Conservation (phyloP, 2,888 invertebrate genomes). For the Caenorhabditis parvicauda region DNA sequence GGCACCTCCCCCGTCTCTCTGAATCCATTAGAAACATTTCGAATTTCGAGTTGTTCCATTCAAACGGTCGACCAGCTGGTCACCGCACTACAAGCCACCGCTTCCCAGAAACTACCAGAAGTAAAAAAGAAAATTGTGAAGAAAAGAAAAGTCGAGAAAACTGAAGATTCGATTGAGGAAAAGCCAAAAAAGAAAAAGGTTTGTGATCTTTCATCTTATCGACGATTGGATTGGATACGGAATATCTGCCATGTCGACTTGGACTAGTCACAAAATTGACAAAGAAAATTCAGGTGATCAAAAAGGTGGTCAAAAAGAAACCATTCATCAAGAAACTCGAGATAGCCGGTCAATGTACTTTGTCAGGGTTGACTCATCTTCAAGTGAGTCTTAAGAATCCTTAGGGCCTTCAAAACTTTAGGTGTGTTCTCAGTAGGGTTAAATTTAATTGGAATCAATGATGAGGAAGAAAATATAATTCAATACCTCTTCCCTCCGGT, state of each 20-base stretch:
- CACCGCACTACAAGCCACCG: constrained; percentile 22
- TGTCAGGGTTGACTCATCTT: constrained; percentile 36
- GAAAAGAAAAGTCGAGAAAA: constrained; percentile 31
- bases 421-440: too few species aligned
- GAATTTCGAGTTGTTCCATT: constrained; percentile 38
- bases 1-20: constrained; percentile 34
- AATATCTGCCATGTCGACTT: constrained; percentile 11
- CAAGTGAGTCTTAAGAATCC: constrained; percentile 13
- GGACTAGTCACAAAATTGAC: constrained; percentile 17
- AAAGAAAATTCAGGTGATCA: constrained; percentile 25
- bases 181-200: constrained; percentile 20
- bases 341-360: constrained; percentile 40
- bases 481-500: too few species aligned
- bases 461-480: too few species aligned
- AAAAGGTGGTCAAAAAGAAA: constrained; percentile 28
- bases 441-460: too few species aligned
- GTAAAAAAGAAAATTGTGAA: constrained; percentile 12
- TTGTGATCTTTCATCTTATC: too few species aligned
- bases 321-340: constrained; percentile 36
- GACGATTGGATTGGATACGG: too few species aligned
- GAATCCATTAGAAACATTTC: constrained; percentile 34
- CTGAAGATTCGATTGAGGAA: too few species aligned
- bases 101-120: constrained; percentile 5
- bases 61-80: constrained; percentile 39
- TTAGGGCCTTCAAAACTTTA: too few species aligned